Base-by-base conservation (phyloP, 2,113 vertebrate genomes). In the Aythya baeri region DNA sequence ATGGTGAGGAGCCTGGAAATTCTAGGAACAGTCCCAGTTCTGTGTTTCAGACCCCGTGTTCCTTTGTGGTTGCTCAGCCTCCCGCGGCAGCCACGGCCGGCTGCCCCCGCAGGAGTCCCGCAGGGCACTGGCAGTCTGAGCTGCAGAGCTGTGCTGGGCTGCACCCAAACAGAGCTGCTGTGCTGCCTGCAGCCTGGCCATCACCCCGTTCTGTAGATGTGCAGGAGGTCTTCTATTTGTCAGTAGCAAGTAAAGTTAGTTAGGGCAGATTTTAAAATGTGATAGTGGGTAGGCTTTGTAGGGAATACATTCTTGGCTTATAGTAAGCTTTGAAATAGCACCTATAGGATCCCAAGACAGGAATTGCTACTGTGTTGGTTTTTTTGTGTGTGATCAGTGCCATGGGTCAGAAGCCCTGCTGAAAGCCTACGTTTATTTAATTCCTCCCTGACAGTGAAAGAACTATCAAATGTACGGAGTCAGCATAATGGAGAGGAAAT, bases 401-500 rank as follows among this genome's bases (percentile, higher is more conserved):
- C 36, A 34, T 80, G 66, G 34, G 32, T 90, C 86, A 79, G 36
- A 66, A 62, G 32, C 61, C 41, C 43, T 50, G 5, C 32, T 84
- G 90, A 86, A 86, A 87, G 58, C 49, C 49, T 82, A 7, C 17
- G 6, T 76, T 84, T 84, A 73, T 76, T 82, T 84, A 76, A 73
- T 92, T 88, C 55, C 36, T 44, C 29, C 3, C 73, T 75, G 89
- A 32, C 74, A 94, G 57, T 70, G 74, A 61, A 71, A 21, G 59
- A 87, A 22, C 68, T 75, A 2, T 73, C 4, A 93, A 86, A 91
- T 76, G 44, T 12, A 54, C 23, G 46, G 54, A 16, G 54, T 94
- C 92, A 91, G 92, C 83, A 80, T 52, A 79, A 86, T 34, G 36
- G 54, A 71, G 77, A 84, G 92, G 94, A 96, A 91, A 84, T 93